Base-by-base conservation (phyloP, 2,113 vertebrate species). In the Shinisaurus crocodilurus region DNA sequence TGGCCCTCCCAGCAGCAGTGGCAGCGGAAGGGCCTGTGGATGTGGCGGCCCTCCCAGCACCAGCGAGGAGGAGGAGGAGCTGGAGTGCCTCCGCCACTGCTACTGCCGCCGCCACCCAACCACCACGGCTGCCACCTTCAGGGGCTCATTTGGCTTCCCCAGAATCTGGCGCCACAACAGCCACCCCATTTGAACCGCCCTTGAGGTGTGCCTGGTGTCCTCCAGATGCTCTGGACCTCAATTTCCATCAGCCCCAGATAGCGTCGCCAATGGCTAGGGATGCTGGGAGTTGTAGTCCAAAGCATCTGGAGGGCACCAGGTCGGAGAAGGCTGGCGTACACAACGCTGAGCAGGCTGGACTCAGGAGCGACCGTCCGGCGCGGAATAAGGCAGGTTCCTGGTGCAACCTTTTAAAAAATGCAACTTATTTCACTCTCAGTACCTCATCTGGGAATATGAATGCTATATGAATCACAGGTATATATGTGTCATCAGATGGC, bases 401-500 rank as follows among this genome's bases (percentile, higher is more conserved):
- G 1, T 79, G 25, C 43, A 23, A 32, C 43, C 27, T 25, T 76
- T 79, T 40, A 1, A 48, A 79, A 70, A 48, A 29, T 54, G 15
- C 23, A 65, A 7, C 63, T 69, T 29, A 34, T 2, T 85, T 27
- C 37, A 32, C 34, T 67, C 63, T 29, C 43, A 18, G 29, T 85
- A 45, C 43, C 29, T 85, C 65, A 70, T 29, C 65, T 85, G 63
- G 63, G 40, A 85, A 45, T 69, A 67, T 85, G 29, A 85, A 67
- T 23, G 29, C 43, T 18, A 32, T 45, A 48, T 85, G 65, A 85
- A 48, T 85, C 63, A 85, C 50, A 27, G 57, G 63, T 32, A 70
- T 50, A 85, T 45, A 69, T 85, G 83, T 85, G 40, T 85, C 83
- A 85, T 85, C 83, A n/a, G 65, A 48, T 69, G 34, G 83, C 43